Evolutionary conservation across 2,888 invertebrate species (phyloP).

Genomic region (Stenichneumon culpator): DNA sequence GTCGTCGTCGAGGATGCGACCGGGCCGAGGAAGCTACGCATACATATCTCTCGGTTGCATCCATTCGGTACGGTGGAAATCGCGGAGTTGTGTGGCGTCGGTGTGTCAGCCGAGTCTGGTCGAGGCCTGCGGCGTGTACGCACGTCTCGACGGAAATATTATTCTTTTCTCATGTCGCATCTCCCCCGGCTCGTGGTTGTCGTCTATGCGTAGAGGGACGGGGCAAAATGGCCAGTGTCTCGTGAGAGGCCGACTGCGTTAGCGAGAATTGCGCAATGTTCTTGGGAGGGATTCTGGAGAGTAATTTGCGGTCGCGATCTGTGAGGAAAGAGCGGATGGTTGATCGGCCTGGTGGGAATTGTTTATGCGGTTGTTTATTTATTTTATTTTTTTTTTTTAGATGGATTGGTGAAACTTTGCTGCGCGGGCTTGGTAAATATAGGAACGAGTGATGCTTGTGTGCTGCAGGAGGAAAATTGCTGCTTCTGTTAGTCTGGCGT

Average conservation of each 20-base stretch:
- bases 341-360: no score
- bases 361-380: no score
- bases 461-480: no score
- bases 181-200: not conserved
- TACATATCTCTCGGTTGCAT: not conserved
- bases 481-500: no score
- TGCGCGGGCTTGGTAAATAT: no score
- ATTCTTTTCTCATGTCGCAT: conserved; percentile 25
- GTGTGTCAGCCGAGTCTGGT: conserved; percentile 53
- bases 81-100: conserved; percentile 9
- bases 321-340: no score
- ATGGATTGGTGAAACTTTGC: no score
- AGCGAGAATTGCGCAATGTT: not conserved
- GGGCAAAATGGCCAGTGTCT: not conserved
- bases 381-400: no score
- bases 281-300: not conserved
- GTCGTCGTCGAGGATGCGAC: conserved; percentile 62
- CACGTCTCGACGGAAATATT: conserved; percentile 62
- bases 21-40: not conserved
- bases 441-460: no score
- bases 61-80: not conserved
- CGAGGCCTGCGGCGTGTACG: conserved; percentile 43
- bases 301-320: not conserved
- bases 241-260: not conserved
- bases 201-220: not conserved